These are phyloP conservation scores for Nothura maculosa DNA, from an alignment of 2,797 vertebrate species.

Conservation along the genomic window DNA sequence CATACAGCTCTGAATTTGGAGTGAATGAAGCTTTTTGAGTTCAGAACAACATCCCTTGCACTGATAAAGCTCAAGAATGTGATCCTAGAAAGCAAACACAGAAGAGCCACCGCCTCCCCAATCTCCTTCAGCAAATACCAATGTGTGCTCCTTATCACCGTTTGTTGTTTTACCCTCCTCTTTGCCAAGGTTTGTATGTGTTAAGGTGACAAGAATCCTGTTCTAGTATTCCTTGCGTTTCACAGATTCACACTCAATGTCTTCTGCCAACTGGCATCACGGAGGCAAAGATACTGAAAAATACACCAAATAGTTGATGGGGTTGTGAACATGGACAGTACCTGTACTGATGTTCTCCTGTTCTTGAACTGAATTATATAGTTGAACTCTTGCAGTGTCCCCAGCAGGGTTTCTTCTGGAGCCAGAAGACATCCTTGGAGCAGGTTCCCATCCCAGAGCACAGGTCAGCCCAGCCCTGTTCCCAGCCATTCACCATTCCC, in stretches of 20 bases:
- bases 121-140: background rate
- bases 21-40: background rate
- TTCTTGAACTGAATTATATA: fast-evolving
- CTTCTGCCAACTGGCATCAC: background rate
- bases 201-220: background rate
- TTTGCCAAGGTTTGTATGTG: background rate
- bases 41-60: background rate
- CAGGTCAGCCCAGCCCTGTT: fast-evolving
- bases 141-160: background rate
- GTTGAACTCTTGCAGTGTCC: fast-evolving
- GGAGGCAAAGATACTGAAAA: background rate
- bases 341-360: fast-evolving
- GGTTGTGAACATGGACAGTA: fast-evolving
- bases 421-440: background rate
- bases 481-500: background rate
- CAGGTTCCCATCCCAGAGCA: fast-evolving
- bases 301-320: fast-evolving
- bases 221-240: background rate
- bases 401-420: background rate
- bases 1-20: fast-evolving
- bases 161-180: background rate
- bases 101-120: background rate
- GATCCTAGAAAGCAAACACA: background rate
- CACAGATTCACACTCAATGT: background rate
- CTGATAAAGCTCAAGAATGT: background rate